phyloP scores from a whole-genome alignment of 2,888 invertebrate species.

The Scelioninae gen. 2 region DNA sequence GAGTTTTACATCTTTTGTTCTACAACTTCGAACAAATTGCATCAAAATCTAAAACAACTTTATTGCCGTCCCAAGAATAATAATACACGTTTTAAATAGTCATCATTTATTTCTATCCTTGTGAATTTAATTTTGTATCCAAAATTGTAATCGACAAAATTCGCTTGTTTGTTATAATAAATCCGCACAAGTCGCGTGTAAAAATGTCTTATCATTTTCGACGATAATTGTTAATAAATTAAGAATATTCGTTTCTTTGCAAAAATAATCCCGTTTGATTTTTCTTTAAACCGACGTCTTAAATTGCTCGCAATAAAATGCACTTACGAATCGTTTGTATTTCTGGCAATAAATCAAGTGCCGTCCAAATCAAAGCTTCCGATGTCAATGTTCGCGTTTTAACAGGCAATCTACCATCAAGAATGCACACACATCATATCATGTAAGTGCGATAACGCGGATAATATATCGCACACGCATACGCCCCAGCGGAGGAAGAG shows the following conservation, averaged over 20 bases:
- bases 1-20: no score
- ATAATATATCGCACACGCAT: constrained; percentile 56
- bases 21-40: no score
- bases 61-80: no score
- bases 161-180: constrained; percentile 28
- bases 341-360: constrained; percentile 48
- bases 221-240: no score
- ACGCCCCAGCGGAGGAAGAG: constrained; percentile 42
- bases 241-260: constrained; percentile 29
- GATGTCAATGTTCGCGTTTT: constrained; percentile 50
- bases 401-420: constrained; percentile 44
- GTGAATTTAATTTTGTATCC: no score
- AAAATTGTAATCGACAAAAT: constrained; percentile 2
- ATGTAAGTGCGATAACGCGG: constrained; percentile 53
- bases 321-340: constrained; percentile 30
- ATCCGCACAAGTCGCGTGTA: no score
- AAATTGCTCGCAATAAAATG: constrained; percentile 46
- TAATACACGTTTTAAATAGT: no score
- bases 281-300: constrained; percentile 28
- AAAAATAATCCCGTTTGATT: constrained; percentile 36
- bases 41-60: no score
- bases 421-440: constrained; percentile 55
- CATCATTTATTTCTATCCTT: no score
- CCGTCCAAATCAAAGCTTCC: constrained; percentile 34
- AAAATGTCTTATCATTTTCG: no score